A percentile compares a stretch with the other conserved stretches of the same genome.
Conservation (phyloP, 1,140 invertebrate species). For the Bathynomus jamesi region DNA sequence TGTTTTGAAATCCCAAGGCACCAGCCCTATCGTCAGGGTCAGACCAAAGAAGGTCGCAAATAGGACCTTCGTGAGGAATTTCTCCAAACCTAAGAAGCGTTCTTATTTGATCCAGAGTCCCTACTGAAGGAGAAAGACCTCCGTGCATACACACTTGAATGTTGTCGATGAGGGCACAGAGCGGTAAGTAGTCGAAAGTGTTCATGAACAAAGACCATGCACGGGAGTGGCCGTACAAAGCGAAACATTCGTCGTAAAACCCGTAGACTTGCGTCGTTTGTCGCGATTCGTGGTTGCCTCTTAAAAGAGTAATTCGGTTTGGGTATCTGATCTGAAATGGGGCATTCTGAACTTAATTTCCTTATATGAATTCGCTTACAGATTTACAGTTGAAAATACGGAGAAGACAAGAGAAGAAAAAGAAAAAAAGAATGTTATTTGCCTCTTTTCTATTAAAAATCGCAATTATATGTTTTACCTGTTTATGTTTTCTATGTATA, state of each 20-base stretch:
- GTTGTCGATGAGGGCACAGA: constrained; percentile 32
- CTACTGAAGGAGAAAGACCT: constrained; percentile 31
- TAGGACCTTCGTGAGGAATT: constrained; percentile 41
- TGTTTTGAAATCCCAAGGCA: constrained; percentile 3
- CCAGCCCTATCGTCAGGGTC: constrained; percentile 26
- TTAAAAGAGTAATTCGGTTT: constrained; percentile 19
- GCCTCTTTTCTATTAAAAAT: too few relatives aligned
- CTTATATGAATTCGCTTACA: too few relatives aligned
- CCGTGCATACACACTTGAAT: constrained; percentile 33
- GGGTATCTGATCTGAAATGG: constrained; percentile 28
- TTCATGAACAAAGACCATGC: constrained; percentile 39
- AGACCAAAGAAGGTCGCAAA: constrained; percentile 38
- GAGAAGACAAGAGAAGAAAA: too few relatives aligned
- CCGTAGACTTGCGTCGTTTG: constrained; percentile 40
- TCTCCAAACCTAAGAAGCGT: constrained; percentile 23
- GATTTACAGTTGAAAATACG: too few relatives aligned
- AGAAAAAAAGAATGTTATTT: too few relatives aligned
- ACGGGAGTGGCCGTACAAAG: constrained; percentile 40
- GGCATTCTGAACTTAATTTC: too few relatives aligned
- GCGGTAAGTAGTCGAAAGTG: constrained; percentile 33
- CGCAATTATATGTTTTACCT: not conserved
- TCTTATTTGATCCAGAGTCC: constrained; percentile 39
- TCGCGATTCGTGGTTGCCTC: constrained; percentile 38
- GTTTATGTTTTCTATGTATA: not conserved
- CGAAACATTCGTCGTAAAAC: constrained; percentile 43